Evolutionary conservation across 2,888 invertebrate genomes (phyloP).

Genomic region (Hydropsyche betteni): DNA sequence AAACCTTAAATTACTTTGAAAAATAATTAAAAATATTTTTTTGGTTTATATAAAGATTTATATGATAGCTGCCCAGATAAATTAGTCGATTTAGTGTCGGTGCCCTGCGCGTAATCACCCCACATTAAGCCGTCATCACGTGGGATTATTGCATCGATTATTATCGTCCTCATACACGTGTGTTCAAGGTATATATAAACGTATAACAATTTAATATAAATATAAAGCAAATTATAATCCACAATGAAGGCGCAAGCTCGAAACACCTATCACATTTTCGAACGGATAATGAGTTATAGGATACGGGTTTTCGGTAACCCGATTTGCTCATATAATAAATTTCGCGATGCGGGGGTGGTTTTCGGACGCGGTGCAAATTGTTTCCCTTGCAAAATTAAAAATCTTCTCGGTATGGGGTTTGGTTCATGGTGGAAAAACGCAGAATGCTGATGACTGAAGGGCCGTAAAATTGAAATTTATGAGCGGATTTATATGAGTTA

Average conservation of each 20-base stretch:
- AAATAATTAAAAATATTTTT: neutral
- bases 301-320: neutral
- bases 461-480: conserved; percentile 38
- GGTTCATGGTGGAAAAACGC: conserved; percentile 4
- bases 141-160: conserved; percentile 27
- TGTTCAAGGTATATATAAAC: neutral
- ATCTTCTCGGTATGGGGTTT: neutral
- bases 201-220: neutral
- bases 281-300: conserved; percentile 10
- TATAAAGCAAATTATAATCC: neutral
- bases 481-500: conserved; percentile 38
- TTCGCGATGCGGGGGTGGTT: neutral
- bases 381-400: conserved; percentile 24
- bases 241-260: neutral
- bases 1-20: too few species aligned
- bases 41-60: neutral
- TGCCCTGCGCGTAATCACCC: conserved; percentile 19
- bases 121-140: conserved; percentile 16
- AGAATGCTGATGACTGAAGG: conserved; percentile 38
- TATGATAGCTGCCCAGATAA: neutral
- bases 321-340: conserved; percentile 7
- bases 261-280: neutral
- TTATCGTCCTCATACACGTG: neutral
- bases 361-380: neutral
- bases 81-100: conserved; percentile 8